phyloP scores from a whole-genome alignment of 1,140 invertebrate species.

The Gerris buenoi region DNA sequence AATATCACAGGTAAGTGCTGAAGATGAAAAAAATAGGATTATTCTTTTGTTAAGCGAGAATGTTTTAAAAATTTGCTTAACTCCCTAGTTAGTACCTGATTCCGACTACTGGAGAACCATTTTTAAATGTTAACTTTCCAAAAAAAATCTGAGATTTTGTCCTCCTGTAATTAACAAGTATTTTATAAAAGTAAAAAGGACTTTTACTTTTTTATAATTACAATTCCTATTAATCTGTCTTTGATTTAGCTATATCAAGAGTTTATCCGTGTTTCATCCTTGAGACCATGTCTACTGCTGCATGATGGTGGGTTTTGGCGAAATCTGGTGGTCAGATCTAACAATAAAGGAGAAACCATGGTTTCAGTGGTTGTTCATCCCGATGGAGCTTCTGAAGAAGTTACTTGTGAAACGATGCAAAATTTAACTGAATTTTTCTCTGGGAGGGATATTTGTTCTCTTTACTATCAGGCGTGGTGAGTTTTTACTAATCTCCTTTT shows the following conservation, averaged over 20 bases:
- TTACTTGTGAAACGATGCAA: constrained; percentile 27
- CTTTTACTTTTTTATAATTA: no score
- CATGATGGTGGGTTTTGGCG: constrained; percentile 36
- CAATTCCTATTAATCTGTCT: neutral
- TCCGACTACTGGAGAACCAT: no score
- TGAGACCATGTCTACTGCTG: constrained; percentile 31
- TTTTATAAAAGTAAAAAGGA: no score
- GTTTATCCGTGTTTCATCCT: constrained; percentile 30
- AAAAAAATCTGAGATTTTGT: no score
- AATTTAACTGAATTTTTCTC: constrained; percentile 26
- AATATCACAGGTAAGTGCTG: constrained; percentile 29
- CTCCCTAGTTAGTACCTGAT: no score
- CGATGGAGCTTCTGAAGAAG: constrained; percentile 28
- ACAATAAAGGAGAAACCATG: constrained; percentile 30
- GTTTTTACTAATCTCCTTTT: no score
- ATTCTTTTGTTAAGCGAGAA: no score
- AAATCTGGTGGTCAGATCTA: constrained; percentile 33
- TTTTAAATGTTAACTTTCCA: no score
- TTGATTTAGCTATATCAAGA: constrained; percentile 32
- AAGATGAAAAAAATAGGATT: no score
- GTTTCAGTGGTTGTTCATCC: constrained; percentile 34
- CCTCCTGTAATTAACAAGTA: no score
- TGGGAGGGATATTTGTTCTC: constrained; percentile 14
- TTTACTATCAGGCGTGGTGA: constrained; percentile 30
- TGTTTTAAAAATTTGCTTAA: no score